Evolutionary conservation across 2,113 vertebrate species (phyloP).

Genomic region (Coracopsis vasa): DNA sequence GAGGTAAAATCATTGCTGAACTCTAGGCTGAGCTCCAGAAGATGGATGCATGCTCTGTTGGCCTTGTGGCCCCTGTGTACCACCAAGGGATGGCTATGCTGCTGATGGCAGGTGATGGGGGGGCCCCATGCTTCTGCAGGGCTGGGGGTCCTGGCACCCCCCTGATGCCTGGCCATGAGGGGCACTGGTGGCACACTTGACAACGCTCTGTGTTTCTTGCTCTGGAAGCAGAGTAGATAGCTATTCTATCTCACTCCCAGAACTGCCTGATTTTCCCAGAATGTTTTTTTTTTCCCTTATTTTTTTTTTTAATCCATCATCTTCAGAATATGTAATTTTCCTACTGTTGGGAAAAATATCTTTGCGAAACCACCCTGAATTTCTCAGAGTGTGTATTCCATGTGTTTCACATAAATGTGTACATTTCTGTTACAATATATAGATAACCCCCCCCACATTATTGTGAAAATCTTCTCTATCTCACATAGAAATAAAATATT

Average conservation of each 20-base stretch:
- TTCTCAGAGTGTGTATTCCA: not conserved
- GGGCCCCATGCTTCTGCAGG: not conserved
- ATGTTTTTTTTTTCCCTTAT: rapidly evolving
- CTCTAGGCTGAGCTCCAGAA: rapidly evolving
- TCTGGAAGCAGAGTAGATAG: not conserved
- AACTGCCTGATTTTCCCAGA: not conserved
- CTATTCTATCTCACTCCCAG: not conserved
- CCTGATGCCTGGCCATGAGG: not conserved
- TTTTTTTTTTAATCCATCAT: not conserved
- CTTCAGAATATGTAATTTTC: not conserved
- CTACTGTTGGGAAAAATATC: not conserved
- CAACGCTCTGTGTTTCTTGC: not conserved
- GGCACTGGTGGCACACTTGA: no score
- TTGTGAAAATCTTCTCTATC: not conserved
- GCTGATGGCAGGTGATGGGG: not conserved
- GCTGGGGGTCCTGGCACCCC: not conserved
- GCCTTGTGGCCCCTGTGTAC: rapidly evolving
- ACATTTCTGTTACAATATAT: not conserved
- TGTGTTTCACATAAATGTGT: rapidly evolving
- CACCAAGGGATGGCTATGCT: not conserved
- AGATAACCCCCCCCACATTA: not conserved
- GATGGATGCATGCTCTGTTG: rapidly evolving
- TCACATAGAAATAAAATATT: not conserved
- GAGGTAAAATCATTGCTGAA: not conserved
- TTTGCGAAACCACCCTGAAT: not conserved